Percentiles rank a stretch among this genome's conserved stretches.
Evolutionary conservation across 2,113 vertebrate species (phyloP).

Genomic region (Hippocampus abdominalis): DNA sequence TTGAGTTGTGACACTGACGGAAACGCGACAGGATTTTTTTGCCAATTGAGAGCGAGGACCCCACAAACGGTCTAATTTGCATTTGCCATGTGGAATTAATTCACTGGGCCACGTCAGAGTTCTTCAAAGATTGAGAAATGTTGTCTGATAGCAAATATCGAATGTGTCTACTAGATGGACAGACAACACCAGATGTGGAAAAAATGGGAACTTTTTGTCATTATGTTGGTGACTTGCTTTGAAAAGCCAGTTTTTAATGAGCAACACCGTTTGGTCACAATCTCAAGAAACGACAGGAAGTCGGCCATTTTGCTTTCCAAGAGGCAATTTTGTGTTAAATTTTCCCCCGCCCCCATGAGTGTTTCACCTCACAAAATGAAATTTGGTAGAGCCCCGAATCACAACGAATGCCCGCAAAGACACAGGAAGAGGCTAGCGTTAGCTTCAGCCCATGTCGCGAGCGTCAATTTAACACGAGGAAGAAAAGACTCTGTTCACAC

Average conservation of each 20-base stretch:
- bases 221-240: too few relatives aligned
- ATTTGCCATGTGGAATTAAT: not conserved
- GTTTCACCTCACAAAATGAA: not conserved
- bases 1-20: not conserved
- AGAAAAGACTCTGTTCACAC: not conserved
- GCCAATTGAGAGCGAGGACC: not conserved
- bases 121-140: not conserved
- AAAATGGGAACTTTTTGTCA: too few relatives aligned
- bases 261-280: too few relatives aligned
- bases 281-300: too few relatives aligned
- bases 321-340: too few relatives aligned
- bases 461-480: not conserved
- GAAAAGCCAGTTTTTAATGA: too few relatives aligned
- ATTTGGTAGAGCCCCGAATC: not conserved
- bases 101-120: too few relatives aligned
- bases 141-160: not conserved
- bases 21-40: not conserved
- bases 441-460: not conserved
- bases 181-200: not conserved
- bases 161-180: not conserved
- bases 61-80: not conserved
- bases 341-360: too few relatives aligned
- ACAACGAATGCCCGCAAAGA: not conserved
- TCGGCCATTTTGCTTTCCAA: too few relatives aligned
- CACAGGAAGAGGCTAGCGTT: too few relatives aligned